Conservation (phyloP, 1,140 invertebrate genomes). For the Mya arenaria region DNA sequence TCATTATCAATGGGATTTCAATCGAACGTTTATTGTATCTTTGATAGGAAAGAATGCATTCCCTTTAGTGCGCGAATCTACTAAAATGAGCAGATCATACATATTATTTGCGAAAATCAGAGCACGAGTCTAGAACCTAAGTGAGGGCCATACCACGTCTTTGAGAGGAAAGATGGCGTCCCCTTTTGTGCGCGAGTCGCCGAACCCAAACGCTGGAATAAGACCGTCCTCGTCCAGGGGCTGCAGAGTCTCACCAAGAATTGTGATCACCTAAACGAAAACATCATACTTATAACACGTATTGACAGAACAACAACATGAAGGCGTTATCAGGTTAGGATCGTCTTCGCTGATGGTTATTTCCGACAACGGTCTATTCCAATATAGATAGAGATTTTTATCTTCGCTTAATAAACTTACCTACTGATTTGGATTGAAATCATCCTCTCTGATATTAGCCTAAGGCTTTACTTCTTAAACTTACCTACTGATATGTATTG, state of each 20-base stretch:
- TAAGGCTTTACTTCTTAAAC: no score
- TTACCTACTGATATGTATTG: no score
- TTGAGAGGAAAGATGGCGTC: constrained; percentile 80
- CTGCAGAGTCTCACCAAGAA: constrained; percentile 80
- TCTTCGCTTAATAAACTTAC: no score
- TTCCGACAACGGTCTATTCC: no score
- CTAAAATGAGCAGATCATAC: neutral
- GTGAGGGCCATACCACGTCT: constrained; percentile 41
- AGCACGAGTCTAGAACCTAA: neutral
- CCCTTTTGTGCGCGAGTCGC: constrained; percentile 79
- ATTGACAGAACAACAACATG: neutral
- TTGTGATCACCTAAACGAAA: constrained; percentile 79
- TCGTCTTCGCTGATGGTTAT: neutral
- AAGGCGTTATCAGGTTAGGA: neutral
- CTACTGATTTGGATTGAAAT: no score
- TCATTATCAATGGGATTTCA: no score
- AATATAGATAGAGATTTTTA: no score
- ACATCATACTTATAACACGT: no score
- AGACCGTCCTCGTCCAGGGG: constrained; percentile 77
- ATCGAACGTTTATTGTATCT: no score
- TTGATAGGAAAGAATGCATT: neutral
- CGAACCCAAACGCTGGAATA: constrained; percentile 82
- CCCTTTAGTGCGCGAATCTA: neutral
- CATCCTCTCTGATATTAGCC: no score
- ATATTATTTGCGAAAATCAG: neutral